Evolutionary conservation across 2,797 vertebrate species (phyloP).

Genomic region (Helarctos malayanus): DNA sequence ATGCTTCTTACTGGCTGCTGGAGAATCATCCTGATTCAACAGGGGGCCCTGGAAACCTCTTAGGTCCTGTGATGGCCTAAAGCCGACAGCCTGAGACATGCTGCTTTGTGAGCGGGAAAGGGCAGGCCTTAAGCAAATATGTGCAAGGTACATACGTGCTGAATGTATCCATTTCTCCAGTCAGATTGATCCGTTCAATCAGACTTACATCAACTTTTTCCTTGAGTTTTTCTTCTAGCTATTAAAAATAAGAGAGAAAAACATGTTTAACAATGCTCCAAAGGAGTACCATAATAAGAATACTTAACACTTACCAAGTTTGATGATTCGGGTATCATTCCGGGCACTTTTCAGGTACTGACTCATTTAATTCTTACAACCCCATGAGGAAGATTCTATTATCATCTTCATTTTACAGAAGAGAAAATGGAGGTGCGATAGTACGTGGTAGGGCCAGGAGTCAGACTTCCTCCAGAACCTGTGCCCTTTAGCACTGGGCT

Average conservation of each 20-base stretch:
- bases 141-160: constrained; percentile 94
- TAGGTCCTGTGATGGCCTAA: not conserved
- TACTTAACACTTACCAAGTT: not conserved
- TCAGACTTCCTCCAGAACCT: constrained; percentile 36
- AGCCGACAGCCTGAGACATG: not conserved
- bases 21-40: constrained; percentile 20
- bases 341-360: not conserved
- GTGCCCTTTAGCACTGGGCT: not conserved
- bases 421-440: not conserved
- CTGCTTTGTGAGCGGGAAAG: not conserved
- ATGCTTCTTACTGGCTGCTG: constrained; percentile 52
- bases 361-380: not conserved
- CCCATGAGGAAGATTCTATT: not conserved
- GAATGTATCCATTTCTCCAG: constrained; percentile 98
- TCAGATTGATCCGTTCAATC: constrained; percentile 96
- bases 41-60: constrained; percentile 44
- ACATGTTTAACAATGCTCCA: not conserved
- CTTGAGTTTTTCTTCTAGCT: constrained; percentile 99
- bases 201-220: constrained; percentile 97
- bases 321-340: not conserved
- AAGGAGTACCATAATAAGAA: not conserved
- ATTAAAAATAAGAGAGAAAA: constrained; percentile 78
- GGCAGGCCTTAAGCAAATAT: not conserved
- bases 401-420: not conserved
- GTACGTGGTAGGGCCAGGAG: not conserved